phyloP scores from a whole-genome alignment of 2,113 vertebrate species.

The Gambusia affinis region DNA sequence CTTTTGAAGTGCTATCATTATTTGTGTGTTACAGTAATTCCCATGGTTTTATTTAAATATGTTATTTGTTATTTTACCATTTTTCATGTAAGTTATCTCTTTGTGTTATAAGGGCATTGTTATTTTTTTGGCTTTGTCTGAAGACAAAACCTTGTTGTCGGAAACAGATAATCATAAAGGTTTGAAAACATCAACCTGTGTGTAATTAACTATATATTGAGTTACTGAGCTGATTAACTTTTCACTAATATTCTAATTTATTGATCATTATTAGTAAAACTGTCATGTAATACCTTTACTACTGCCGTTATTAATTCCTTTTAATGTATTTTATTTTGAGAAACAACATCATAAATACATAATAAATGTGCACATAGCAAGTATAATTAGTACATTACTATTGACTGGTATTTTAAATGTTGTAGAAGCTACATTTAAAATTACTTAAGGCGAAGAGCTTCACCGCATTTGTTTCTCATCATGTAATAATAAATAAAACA shows the following conservation, averaged over 20 bases:
- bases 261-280: not conserved
- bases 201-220: not conserved
- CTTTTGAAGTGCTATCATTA: no score
- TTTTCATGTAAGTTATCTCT: no score
- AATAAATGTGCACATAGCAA: no score
- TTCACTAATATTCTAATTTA: not conserved
- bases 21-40: no score
- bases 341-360: no score
- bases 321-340: not conserved
- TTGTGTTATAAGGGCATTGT: no score
- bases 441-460: not conserved
- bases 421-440: not conserved
- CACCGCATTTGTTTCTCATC: constrained; percentile 25
- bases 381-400: not conserved
- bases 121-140: no score
- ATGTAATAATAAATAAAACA: constrained; percentile 2
- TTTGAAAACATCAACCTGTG: not conserved
- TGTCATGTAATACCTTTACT: not conserved
- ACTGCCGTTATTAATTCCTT: not conserved
- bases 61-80: no score
- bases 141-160: no score
- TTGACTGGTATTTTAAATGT: constrained; percentile 7
- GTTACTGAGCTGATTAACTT: not conserved
- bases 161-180: not conserved
- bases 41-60: no score